phyloP scores from a whole-genome alignment of 2,113 vertebrate genomes.

The Ptilorrhoa leucosticta region DNA sequence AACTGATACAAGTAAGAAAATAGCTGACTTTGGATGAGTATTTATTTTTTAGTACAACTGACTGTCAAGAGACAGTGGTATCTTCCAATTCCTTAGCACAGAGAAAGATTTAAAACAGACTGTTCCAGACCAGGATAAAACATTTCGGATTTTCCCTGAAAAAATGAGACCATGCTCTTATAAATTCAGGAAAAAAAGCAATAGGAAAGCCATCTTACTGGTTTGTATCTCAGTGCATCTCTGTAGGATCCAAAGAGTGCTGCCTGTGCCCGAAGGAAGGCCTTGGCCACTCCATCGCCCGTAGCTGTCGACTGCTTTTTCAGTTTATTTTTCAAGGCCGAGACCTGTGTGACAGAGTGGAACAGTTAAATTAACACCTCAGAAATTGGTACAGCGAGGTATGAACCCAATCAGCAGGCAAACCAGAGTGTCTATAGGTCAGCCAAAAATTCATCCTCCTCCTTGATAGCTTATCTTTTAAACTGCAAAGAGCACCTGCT shows the following conservation, averaged over 20 bases:
- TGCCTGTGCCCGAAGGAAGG: constrained; percentile 92
- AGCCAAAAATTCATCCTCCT: constrained; percentile 79
- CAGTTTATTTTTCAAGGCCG: constrained; percentile 93
- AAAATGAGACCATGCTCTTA: neutral
- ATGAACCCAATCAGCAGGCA: constrained; percentile 87
- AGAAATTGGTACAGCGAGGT: constrained; percentile 87
- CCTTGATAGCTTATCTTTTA: constrained; percentile 80
- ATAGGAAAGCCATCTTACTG: constrained; percentile 78
- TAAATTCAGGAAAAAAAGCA: neutral
- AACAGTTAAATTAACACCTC: constrained; percentile 95
- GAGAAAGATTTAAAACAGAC: neutral
- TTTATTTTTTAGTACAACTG: neutral
- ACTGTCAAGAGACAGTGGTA: neutral
- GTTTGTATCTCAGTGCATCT: constrained; percentile 94
- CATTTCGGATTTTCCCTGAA: neutral
- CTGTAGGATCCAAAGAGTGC: constrained; percentile 94
- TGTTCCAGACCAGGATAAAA: neutral
- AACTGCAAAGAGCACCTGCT: constrained; percentile 89
- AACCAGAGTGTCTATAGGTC: constrained; percentile 87
- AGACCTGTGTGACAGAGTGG: constrained; percentile 84
- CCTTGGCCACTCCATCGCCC: constrained; percentile 88
- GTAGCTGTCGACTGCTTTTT: constrained; percentile 98
- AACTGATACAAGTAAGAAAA: neutral
- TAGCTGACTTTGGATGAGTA: neutral
- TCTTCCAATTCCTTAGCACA: neutral